Evolutionary conservation across 2,888 invertebrate species (phyloP), one percentile per base, ranked within the genome.

Genomic region (Dryocosmus kuriphilus): DNA sequence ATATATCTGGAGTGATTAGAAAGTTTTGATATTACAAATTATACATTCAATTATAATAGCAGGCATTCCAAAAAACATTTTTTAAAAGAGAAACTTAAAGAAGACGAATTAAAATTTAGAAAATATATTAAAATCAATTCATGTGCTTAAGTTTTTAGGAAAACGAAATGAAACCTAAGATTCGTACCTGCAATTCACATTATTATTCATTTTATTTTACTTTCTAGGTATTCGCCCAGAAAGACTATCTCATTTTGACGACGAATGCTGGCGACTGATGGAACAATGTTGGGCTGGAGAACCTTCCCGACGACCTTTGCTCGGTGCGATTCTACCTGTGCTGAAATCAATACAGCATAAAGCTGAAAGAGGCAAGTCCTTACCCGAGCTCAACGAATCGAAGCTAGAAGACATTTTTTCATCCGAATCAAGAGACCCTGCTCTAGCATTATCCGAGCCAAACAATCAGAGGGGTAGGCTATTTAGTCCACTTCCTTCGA

Each of bases 211-310:
- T 38, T 61, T 16, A 61, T 62, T 14, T 11, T 22, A 55, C n/a
- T n/a, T 55, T 9, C 22, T 22, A 97, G 97, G 97, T 75, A 94
- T 96, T 14, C 93, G 97, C 8, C 97, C 97, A 3, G 97, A 97
- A 90, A 94, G 95, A 75, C 92, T 97, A 22, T 92, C 95, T 0
- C 93, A 94, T 82, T 97, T 97, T 92, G 94, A 95, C 67, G 94
- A 95, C 79, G 95, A 95, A 32, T 97, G 97, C 88, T 97, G 97
- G 97, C 92, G 93, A 67, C 92, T 97, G 55, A 97, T 97, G 97
- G 93, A 95, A 88, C 94, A 95, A 55, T 97, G 97, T 88, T 97
- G 97, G 97, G 94, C 95, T 41, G 94, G 95, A 0, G 96, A 97
- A 81, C 95, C 97, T 0, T 89, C 93, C 0, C 93, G 94, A 80